Evolutionary conservation across 2,888 invertebrate species (phyloP).

Genomic region (Pelosia muscerda): DNA sequence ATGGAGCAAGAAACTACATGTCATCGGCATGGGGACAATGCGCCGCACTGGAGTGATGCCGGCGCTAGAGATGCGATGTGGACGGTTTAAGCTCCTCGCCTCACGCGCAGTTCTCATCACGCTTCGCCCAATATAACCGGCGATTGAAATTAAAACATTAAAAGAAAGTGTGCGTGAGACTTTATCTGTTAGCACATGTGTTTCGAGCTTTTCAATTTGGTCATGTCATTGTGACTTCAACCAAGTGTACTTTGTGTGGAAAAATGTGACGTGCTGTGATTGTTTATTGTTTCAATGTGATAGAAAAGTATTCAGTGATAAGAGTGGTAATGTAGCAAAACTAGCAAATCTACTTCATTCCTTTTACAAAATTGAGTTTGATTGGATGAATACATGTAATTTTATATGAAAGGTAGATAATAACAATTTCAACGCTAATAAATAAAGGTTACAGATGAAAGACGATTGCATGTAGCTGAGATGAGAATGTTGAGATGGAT

Average conservation of each 20-base stretch:
- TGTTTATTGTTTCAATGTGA: conserved; percentile 29
- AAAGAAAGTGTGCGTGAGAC: conserved; percentile 66
- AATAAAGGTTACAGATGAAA: no score
- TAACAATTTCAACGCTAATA: not conserved
- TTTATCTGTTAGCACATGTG: conserved; percentile 51
- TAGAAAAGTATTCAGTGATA: conserved; percentile 47
- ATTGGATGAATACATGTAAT: not conserved
- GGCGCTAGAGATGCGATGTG: conserved; percentile 43
- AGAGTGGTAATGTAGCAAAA: conserved; percentile 45
- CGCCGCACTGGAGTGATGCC: conserved; percentile 51
- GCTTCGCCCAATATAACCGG: conserved; percentile 80
- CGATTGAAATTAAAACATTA: conserved; percentile 75
- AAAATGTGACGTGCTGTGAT: conserved; percentile 43
- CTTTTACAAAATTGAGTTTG: not conserved
- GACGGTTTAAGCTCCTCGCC: conserved; percentile 67
- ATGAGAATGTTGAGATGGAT: no score
- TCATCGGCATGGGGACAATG: conserved; percentile 62
- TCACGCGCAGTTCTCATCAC: conserved; percentile 76
- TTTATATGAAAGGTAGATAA: not conserved
- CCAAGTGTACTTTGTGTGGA: conserved; percentile 45
- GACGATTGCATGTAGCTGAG: no score
- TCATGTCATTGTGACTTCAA: conserved; percentile 40
- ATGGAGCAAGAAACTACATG: conserved; percentile 56
- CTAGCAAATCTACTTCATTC: not conserved
- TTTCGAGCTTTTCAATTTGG: conserved; percentile 36